Percentiles rank a stretch among this genome's conserved stretches.
Evolutionary conservation across 1,140 invertebrate species (phyloP).

Genomic region (Penaeus japonicus): DNA sequence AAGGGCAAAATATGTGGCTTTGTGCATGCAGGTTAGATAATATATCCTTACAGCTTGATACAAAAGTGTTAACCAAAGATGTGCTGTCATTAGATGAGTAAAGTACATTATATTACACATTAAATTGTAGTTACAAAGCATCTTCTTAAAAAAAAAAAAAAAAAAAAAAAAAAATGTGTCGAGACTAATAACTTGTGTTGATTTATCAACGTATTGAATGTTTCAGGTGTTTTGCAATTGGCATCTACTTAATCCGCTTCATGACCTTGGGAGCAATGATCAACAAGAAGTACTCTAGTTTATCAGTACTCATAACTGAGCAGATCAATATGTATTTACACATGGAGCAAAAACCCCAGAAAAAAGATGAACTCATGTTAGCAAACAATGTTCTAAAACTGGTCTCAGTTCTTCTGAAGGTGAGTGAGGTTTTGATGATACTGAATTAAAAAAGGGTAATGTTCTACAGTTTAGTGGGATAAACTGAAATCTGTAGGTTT

Average conservation of each 20-base stretch:
- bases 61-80: too few relatives aligned
- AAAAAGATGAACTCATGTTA: constrained; percentile 94
- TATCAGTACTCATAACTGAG: constrained; percentile 88
- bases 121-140: too few relatives aligned
- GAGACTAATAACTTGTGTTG: constrained; percentile 40
- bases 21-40: too few relatives aligned
- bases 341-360: constrained; percentile 96
- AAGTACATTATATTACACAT: too few relatives aligned
- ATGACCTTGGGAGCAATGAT: constrained; percentile 92
- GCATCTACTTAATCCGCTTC: constrained; percentile 87
- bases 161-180: too few relatives aligned
- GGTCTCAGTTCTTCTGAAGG: constrained; percentile 93
- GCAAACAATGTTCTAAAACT: constrained; percentile 96
- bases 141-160: too few relatives aligned
- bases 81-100: too few relatives aligned
- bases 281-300: constrained; percentile 88
- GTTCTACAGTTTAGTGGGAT: neutral
- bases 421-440: constrained; percentile 63
- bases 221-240: constrained; percentile 85
- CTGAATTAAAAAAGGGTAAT: neutral
- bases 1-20: too few relatives aligned
- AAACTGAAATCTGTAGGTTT: too few relatives aligned
- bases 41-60: too few relatives aligned
- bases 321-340: constrained; percentile 94
- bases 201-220: neutral